Base-by-base conservation (phyloP, 2,113 vertebrate species). In the Mormoops blainvillei region DNA sequence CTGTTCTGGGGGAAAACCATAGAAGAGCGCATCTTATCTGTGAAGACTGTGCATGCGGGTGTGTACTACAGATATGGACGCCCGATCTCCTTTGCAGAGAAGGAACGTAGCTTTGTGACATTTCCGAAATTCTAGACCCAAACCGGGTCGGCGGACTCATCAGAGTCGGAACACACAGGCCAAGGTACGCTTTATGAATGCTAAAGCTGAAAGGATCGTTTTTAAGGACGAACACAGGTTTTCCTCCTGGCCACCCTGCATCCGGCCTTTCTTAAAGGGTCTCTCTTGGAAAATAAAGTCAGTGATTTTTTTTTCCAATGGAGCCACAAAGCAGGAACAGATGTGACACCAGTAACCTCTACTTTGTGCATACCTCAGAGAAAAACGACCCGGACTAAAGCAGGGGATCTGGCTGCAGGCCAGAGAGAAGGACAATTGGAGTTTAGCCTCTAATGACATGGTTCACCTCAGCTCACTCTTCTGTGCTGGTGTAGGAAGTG, bases 311-410 rank as follows among this genome's bases (percentile, higher is more conserved):
- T 84, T 61, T 83, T 43, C 74, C 83, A 96, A n/a, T 93, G 87
- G 92, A 84, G 84, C 74, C 87, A 96, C 95, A 97, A 98, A 98
- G 67, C 94, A 98, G 71, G 83, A 98, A 95, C 97, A 98, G 97
- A 97, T 97, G 97, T 97, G 97, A 97, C 97, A 96, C 1, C 18
- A 77, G 74, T 97, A 96, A 98, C 97, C 97, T 95, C 96, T 94
- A 85, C 83, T 96, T 92, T 96, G 89, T 94, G 91, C 97, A 96
- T 95, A 94, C 95, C 96, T 97, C 86, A 45, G 97, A 97, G 97
- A 84, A 96, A 98, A 97, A 97, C 10, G 93, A 96, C 97, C 63
- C 7, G 28, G 19, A 73, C 73, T 68, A 18, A 24, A n/a, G 52
- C 94, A 89, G 87, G 76, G 89, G 74, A 87, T 92, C 97, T 98